These are phyloP conservation scores for Lathamus discolor DNA, from an alignment of 2,113 vertebrate genomes.

Conservation along the genomic window DNA sequence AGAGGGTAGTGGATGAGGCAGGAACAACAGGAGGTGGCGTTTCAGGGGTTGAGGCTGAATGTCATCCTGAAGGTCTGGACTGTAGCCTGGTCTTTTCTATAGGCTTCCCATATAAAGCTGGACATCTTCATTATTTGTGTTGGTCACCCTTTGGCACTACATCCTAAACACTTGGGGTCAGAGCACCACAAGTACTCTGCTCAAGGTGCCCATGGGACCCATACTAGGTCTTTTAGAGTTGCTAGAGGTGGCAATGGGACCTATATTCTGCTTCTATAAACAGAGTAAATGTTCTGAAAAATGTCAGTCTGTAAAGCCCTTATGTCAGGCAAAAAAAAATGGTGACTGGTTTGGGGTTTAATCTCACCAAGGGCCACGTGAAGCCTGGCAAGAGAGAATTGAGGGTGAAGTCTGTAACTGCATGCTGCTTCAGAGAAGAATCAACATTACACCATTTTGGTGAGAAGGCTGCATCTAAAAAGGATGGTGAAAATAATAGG, in stretches of 20 bases:
- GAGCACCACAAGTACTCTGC: background rate
- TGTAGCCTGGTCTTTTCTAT: background rate
- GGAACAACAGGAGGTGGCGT: fast-evolving
- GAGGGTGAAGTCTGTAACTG: background rate
- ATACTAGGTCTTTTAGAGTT: background rate
- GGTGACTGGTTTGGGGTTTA: background rate
- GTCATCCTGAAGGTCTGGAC: background rate
- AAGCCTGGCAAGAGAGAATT: background rate
- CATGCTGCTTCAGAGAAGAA: background rate
- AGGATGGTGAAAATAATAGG: background rate
- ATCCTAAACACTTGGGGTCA: no score
- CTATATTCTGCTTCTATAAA: background rate
- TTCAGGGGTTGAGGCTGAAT: fast-evolving
- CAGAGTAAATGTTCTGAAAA: background rate
- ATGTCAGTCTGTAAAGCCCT: background rate
- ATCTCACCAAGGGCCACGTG: background rate
- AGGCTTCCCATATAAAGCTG: background rate
- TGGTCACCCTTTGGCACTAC: background rate
- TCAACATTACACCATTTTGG: background rate
- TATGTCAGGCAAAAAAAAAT: background rate
- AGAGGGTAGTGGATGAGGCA: background rate
- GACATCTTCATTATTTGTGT: background rate
- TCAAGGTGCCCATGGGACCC: background rate
- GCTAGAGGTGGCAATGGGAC: background rate
- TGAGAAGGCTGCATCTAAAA: background rate